Evolutionary conservation across 2,797 vertebrate species (phyloP), one percentile per base, ranked within the genome.

Genomic region (Myripristis murdjan): DNA sequence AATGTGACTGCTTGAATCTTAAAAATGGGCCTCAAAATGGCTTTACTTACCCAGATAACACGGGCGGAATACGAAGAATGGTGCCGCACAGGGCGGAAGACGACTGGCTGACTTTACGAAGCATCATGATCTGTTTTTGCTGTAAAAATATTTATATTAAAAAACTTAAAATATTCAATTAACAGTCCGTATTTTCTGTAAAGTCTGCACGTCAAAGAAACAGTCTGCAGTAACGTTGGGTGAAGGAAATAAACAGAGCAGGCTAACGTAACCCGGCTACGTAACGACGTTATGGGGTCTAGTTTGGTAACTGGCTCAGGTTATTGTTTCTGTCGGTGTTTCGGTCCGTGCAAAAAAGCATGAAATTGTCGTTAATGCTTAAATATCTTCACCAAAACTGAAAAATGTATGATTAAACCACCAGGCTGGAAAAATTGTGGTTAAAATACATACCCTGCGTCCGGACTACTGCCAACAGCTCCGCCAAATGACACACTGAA

Each of bases 81-180:
- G 74, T 37, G 41, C 84, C 81, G 24, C 89, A 87, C 41, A 93
- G 59, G 0, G 82, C 79, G 26, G 91, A 80, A 1, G n/a, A n/a
- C n/a, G 90, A 82, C 77, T 78, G 89, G 58, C 83, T 83, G 68
- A 91, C 87, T 72, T 84, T 93, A 20, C 90, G 90, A 83, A 93
- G 91, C 84, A 93, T 77, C 92, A 93, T 93, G 1, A 2, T 81
- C 84, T 22, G 0, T 49, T 46, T 68, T 10, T 35, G 74, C 61
- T 79, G 18, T 15, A 51, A 22, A 1, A 59, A 2, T 5, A 8
- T 6, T n/a, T n/a, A n/a, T n/a, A n/a, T 41, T 1, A 10, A 0
- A 8, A 35, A 20, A 0, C 0, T 9, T n/a, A 56, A 8, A 11
- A 31, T 0, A 55, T 2, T 10, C 35, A 35, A 35, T 31, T 2